Base-by-base conservation (phyloP, 2,888 invertebrate species). In the Malacosoma neustria region DNA sequence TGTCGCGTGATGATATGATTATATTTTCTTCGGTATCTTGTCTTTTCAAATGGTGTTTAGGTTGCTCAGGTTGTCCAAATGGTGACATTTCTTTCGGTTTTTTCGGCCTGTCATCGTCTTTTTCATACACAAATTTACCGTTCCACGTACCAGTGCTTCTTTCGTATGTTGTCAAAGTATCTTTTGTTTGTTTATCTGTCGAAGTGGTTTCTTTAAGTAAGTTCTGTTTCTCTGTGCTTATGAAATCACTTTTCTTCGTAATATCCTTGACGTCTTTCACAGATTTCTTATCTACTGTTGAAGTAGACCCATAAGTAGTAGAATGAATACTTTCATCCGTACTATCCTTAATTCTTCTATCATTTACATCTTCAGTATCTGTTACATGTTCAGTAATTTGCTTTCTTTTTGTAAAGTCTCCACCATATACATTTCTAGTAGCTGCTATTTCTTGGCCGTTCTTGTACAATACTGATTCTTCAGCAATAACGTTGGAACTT, bases 131-230 rank as follows among this genome's bases (percentile, higher is more conserved):
- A 42, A 89, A 89, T 49, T 87, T 88, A 7, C 89, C 89, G 40
- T 89, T 88, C 89, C 89, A 89, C 6, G 85, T 72, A 38, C 85
- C 85, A 13, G 84, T 84, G 40, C 82, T 85, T 51, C 77, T 71
- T 49, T 81, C 85, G 44, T 85, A 85, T 13, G 69, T 66, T 12
- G 85, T 85, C 36, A 72, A 52, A 31, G 74, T 79, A 50, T 85
- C 84, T 57, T 84, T 85, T 38, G 71, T 72, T 50, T 79, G 61
- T 36, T 69, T 65, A 32, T 57, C 67, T 13, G 63, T 58, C 14
- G 71, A 68, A 36, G 63, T 63, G 2, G 62, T 81, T 54, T 87
- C 86, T 47, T 80, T 76, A n/a, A 62, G 70, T 38, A 80, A 58
- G 50, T 87, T 86, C 55, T 80, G 73, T 50, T 87, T 75, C 48